A percentile compares a stretch with the other conserved stretches of the same genome.
phyloP scores from a whole-genome alignment of 2,113 vertebrate genomes.

The Saguinus imperator region DNA sequence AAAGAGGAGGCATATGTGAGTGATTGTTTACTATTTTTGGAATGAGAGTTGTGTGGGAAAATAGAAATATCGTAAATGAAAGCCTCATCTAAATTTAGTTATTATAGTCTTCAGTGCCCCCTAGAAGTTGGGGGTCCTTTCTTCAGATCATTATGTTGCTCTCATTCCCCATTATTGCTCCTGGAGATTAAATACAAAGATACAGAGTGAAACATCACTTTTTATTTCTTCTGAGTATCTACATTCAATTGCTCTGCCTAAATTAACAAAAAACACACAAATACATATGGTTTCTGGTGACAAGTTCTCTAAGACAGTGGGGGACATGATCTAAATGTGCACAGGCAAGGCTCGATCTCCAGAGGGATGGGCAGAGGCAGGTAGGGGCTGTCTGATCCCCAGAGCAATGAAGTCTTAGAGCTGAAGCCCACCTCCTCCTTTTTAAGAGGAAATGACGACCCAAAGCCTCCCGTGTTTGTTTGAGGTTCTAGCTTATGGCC shows the following conservation, averaged over 20 bases:
- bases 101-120: background rate
- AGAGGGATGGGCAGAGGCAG: background rate
- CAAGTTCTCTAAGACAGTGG: background rate
- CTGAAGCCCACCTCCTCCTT: background rate
- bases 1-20: background rate
- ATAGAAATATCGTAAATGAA: background rate
- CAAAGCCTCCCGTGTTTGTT: background rate
- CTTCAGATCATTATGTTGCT: background rate
- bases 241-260: constrained; percentile 1
- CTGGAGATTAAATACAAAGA: background rate
- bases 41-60: background rate
- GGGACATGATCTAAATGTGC: background rate
- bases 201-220: background rate
- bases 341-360: background rate
- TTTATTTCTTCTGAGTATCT: constrained; percentile 35
- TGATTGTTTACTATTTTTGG: background rate
- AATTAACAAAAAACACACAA: background rate
- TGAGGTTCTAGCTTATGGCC: background rate
- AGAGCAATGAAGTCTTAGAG: background rate
- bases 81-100: background rate
- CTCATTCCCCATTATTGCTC: background rate
- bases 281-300: background rate
- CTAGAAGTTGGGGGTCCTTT: background rate
- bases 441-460: background rate
- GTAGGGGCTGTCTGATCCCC: background rate